Evolutionary conservation across 2,113 vertebrate species (phyloP).

Genomic region (Rattus norvegicus): DNA sequence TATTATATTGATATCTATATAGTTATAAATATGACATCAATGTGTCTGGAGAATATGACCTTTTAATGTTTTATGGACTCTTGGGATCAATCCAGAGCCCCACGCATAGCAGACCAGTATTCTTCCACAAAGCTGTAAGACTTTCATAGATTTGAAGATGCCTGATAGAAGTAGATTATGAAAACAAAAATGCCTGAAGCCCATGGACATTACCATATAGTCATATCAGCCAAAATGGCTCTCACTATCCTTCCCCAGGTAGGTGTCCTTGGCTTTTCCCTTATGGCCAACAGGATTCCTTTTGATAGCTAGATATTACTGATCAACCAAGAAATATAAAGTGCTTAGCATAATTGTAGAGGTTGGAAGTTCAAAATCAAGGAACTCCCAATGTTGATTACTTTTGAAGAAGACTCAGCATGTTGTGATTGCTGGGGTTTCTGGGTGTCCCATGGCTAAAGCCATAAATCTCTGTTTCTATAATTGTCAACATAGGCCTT

Average conservation of each 20-base stretch:
- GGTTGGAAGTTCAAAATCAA: background rate
- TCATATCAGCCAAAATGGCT: rapidly evolving
- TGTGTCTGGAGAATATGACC: background rate
- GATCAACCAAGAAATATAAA: background rate
- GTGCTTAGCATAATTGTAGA: background rate
- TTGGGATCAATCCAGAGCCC: background rate
- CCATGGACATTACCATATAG: background rate
- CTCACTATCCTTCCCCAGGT: background rate
- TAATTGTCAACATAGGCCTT: background rate
- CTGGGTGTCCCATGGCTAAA: background rate
- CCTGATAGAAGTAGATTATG: background rate
- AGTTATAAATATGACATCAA: background rate
- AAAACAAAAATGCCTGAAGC: background rate
- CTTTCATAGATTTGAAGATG: background rate
- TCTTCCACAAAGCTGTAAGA: background rate
- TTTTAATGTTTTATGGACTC: background rate
- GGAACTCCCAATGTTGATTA: background rate
- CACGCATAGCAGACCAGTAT: no score
- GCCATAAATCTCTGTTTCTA: background rate
- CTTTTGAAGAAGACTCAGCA: background rate
- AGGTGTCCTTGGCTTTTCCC: background rate
- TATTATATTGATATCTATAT: background rate
- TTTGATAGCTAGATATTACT: background rate
- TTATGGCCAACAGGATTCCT: background rate
- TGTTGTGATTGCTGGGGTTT: no score